These are phyloP conservation scores for Cyprinodon tularosa DNA, from an alignment of 2,113 vertebrate genomes.

Conservation along the genomic window DNA sequence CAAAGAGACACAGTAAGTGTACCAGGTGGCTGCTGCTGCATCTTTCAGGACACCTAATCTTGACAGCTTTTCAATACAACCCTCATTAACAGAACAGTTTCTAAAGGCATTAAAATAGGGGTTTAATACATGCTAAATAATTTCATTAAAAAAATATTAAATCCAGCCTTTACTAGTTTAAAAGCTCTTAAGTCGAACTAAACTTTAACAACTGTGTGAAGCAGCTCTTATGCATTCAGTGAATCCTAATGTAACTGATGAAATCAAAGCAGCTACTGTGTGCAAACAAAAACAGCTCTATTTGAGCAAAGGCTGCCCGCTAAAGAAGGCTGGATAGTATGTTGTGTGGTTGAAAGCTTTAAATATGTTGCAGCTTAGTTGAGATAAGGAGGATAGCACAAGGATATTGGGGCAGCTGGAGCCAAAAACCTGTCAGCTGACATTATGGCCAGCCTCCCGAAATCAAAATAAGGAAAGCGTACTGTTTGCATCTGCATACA, in stretches of 20 bases:
- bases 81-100: neutral
- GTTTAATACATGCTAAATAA: neutral
- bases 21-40: conserved; percentile 19
- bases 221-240: neutral
- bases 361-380: neutral
- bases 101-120: neutral
- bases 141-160: neutral
- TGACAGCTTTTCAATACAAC: neutral
- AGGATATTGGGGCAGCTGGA: neutral
- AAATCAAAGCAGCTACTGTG: neutral
- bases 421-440: neutral
- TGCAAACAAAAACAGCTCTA: neutral
- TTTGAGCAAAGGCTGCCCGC: neutral
- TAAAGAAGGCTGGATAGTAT: neutral
- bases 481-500: neutral
- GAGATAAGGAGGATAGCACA: neutral
- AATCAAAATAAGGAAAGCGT: neutral
- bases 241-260: neutral
- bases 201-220: neutral
- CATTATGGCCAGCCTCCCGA: neutral
- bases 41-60: neutral
- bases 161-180: neutral
- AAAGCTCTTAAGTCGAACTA: neutral
- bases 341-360: neutral
- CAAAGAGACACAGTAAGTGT: conserved; percentile 18